These are phyloP conservation scores for Ictalurus punctatus DNA, from an alignment of 2,113 vertebrate genomes.

Conservation along the genomic window DNA sequence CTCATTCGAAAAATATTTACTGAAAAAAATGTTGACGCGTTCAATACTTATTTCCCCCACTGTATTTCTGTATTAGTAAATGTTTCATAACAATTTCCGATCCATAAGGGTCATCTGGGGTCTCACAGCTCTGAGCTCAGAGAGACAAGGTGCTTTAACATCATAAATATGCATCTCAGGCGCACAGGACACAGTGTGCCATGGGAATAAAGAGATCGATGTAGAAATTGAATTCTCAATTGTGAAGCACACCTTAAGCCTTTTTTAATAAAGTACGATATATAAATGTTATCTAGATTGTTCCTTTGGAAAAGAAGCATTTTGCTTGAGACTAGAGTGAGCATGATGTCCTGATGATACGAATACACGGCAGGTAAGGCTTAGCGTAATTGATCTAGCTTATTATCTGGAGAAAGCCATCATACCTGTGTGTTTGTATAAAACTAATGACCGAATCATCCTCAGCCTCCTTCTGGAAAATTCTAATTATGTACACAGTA, in stretches of 20 bases:
- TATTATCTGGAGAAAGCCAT: constrained; percentile 21
- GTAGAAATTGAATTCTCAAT: not conserved
- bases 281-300: constrained; percentile 4
- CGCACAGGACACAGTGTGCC: not conserved
- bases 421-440: constrained; percentile 1
- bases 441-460: constrained; percentile 21
- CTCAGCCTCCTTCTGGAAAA: constrained; percentile 17
- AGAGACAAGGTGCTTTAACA: not conserved
- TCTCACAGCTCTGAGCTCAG: not conserved
- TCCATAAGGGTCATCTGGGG: not conserved
- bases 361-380: not conserved
- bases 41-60: no score
- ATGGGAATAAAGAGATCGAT: not conserved
- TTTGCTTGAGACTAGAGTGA: not conserved
- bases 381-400: not conserved
- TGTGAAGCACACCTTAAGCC: not conserved
- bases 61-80: not conserved
- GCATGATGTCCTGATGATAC: constrained; percentile 3
- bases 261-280: constrained; percentile 4
- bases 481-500: constrained; percentile 18
- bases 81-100: not conserved
- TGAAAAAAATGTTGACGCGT: no score
- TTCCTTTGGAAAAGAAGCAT: not conserved
- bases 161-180: not conserved
- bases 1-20: no score